Evolutionary conservation across 2,888 invertebrate species (phyloP).

Genomic region (Campaea margaritaria): DNA sequence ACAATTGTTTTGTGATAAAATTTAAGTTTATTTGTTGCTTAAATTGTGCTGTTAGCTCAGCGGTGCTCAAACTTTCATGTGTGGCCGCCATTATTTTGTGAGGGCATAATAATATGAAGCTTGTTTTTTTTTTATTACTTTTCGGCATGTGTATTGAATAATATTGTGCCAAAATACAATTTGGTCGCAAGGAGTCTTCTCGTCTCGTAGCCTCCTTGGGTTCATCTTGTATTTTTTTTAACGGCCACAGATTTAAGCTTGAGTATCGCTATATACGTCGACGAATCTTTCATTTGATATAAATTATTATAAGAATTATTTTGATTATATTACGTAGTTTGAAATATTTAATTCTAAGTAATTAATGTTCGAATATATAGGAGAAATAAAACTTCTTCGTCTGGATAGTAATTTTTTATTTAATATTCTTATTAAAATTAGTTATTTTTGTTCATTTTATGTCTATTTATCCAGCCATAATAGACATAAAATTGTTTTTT

Average conservation of each 20-base stretch:
- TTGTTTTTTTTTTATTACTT: no score
- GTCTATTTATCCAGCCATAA: slow-evolving; percentile 60
- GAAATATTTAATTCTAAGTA: slow-evolving; percentile 30
- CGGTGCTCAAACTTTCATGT: slow-evolving; percentile 10
- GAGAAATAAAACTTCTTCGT: slow-evolving; percentile 45
- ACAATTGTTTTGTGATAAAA: slow-evolving; percentile 50
- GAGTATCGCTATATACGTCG: slow-evolving; percentile 7
- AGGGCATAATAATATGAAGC: no score
- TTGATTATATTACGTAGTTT: slow-evolving; percentile 11
- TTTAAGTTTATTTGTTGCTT: slow-evolving; percentile 39
- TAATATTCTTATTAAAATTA: slow-evolving; percentile 28
- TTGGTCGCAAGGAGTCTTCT: slow-evolving; percentile 8
- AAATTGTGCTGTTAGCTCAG: slow-evolving; percentile 23
- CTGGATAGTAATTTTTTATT: slow-evolving; percentile 35
- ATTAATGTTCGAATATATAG: slow-evolving; percentile 33
- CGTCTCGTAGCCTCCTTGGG: slow-evolving; percentile 15
- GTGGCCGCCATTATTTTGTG: no score
- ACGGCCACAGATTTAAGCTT: not conserved
- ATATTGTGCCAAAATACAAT: not conserved
- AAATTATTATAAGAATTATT: not conserved
- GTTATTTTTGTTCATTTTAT: slow-evolving; percentile 41
- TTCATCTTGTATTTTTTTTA: not conserved
- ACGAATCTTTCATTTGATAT: slow-evolving; percentile 12
- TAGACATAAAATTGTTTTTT: slow-evolving; percentile 49
- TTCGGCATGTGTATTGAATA: not conserved